phyloP scores from a whole-genome alignment of 2,797 vertebrate species.

The Sylvilagus floridanus region DNA sequence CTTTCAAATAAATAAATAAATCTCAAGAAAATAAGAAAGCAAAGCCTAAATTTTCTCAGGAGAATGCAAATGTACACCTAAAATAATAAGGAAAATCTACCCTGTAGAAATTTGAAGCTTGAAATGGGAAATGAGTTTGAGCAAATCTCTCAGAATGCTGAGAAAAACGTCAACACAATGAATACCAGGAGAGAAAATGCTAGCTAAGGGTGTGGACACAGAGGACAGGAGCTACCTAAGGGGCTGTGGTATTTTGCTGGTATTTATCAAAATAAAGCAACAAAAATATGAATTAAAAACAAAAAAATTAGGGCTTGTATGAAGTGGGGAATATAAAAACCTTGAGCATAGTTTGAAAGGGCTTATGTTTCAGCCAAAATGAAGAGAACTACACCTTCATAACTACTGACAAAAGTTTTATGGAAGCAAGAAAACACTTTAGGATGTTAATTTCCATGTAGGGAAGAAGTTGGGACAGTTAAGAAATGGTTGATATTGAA shows the following conservation, averaged over 20 bases:
- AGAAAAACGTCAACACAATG: background rate
- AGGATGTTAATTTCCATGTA: background rate
- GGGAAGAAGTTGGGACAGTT: background rate
- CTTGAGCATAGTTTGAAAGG: background rate
- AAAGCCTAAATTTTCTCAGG: constrained; percentile 1
- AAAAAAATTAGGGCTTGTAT: background rate
- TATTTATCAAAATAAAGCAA: background rate
- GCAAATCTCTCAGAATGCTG: background rate
- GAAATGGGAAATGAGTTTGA: background rate
- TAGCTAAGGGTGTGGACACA: background rate
- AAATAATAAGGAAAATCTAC: background rate
- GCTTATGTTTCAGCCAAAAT: background rate
- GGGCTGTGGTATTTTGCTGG: background rate
- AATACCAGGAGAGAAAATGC: background rate
- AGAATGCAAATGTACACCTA: background rate
- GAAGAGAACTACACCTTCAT: background rate
- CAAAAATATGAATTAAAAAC: background rate
- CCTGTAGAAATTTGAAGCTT: background rate
- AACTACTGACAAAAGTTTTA: background rate
- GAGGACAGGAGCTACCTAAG: background rate
- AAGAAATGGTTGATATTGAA: constrained; percentile 16
- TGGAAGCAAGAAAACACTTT: background rate
- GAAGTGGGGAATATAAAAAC: background rate
- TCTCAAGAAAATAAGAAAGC: background rate
- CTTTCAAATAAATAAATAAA: too few relatives aligned